Percentiles rank a stretch among this genome's conserved stretches.
Conservation (phyloP, 1,140 invertebrate genomes). For the honey bee (Apis mellifera) region DNA sequence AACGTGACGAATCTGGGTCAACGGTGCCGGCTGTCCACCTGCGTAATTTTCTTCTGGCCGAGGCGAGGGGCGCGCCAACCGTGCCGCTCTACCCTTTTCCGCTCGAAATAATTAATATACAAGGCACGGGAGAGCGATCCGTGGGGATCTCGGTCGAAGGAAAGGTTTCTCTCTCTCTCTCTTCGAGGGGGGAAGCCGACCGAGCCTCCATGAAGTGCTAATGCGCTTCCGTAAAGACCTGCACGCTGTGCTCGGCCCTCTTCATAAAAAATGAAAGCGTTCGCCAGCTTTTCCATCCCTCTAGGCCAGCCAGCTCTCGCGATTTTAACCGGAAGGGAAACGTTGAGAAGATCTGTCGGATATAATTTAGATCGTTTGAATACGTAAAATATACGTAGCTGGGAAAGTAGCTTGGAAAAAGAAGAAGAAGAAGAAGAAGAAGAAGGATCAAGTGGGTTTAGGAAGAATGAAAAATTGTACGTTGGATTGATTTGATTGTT, state of each 20-base stretch:
- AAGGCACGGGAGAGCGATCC: constrained; percentile 63
- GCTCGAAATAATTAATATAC: constrained; percentile 68
- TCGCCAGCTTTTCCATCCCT: not conserved
- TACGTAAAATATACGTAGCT: not conserved
- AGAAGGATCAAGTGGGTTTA: too few relatives aligned
- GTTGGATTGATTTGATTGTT: too few relatives aligned
- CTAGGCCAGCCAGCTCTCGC: not conserved
- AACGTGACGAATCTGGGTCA: constrained; percentile 40
- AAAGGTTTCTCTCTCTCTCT: constrained; percentile 26
- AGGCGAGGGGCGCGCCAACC: constrained; percentile 7
- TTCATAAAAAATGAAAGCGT: constrained; percentile 39
- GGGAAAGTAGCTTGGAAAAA: not conserved
- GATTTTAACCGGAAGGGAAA: not conserved
- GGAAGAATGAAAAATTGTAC: too few relatives aligned
- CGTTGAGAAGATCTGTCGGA: not conserved
- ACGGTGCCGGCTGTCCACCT: not conserved
- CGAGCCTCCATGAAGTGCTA: constrained; percentile 56
- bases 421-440: not conserved
- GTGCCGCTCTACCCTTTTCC: constrained; percentile 51
- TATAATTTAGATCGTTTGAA: not conserved
- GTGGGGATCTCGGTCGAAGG: constrained; percentile 61
- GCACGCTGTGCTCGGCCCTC: not conserved
- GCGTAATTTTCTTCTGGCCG: constrained; percentile 35
- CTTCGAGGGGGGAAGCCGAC: constrained; percentile 4
- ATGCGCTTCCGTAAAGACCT: constrained; percentile 49